phyloP scores from a whole-genome alignment of 1,140 invertebrate genomes.

The Tetramorium parvispinum region DNA sequence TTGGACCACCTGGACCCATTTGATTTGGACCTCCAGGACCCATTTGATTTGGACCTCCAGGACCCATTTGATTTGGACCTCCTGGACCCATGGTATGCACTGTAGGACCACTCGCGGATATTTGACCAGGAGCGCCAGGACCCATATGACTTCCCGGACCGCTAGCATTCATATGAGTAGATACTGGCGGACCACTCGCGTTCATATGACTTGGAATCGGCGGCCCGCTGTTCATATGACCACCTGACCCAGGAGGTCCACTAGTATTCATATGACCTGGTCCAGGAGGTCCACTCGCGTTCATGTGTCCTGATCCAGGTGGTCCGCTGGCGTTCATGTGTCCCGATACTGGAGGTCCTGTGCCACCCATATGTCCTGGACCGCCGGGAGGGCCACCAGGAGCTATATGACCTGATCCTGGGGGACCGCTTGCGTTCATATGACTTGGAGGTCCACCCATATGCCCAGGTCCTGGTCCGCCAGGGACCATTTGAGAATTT shows the following conservation, averaged over 20 bases:
- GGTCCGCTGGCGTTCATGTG: slow-evolving; percentile 65
- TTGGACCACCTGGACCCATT: slow-evolving; percentile 63
- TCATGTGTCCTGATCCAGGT: slow-evolving; percentile 70
- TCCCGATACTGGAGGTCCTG: slow-evolving; percentile 70
- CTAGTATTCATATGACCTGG: slow-evolving; percentile 68
- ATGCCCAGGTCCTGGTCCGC: slow-evolving; percentile 68
- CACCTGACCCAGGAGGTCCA: slow-evolving; percentile 68
- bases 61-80: slow-evolving; percentile 70
- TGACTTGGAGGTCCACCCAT: slow-evolving; percentile 77
- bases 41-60: too few relatives aligned
- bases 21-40: too few relatives aligned
- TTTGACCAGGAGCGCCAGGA: slow-evolving; percentile 70
- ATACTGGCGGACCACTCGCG: slow-evolving; percentile 73
- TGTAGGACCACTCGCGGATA: slow-evolving; percentile 61
- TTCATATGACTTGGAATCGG: slow-evolving; percentile 73
- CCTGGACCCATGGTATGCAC: slow-evolving; percentile 68
- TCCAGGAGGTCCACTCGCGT: slow-evolving; percentile 63
- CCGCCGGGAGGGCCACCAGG: slow-evolving; percentile 59
- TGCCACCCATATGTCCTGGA: slow-evolving; percentile 69
- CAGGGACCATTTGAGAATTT: slow-evolving; percentile 70
- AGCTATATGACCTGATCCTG: slow-evolving; percentile 72
- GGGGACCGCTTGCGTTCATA: slow-evolving; percentile 72
- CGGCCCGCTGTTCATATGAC: slow-evolving; percentile 74
- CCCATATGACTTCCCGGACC: slow-evolving; percentile 71
- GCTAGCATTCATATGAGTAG: slow-evolving; percentile 67